Evolutionary conservation across 1,140 invertebrate species (phyloP), one percentile per base, ranked within the genome.

Genomic region (Eriosoma lanigerum): DNA sequence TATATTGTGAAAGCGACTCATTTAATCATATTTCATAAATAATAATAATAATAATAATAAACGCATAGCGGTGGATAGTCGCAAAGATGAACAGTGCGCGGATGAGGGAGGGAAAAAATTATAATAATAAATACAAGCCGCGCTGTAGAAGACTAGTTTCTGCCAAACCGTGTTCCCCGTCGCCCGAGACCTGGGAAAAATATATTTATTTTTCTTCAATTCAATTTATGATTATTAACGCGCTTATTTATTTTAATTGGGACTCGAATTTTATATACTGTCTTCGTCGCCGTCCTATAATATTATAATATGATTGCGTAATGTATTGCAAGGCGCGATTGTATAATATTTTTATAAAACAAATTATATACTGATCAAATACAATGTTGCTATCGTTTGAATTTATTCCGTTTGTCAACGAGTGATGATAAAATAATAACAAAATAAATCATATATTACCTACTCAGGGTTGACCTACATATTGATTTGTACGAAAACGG

Each of bases 1-100:
- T 73, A 73, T 52, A 73, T 73, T 58, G 72, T 75, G 72, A 58
- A 62, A 78, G 32, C 75, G 56, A 62, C 75, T 62, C 75, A 19
- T 78, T 78, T 78, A 62, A 78, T 62, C 56, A 48, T 60, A 78
- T 78, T 78, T 78, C 75, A 60, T 78, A 78, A 78, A 78, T 78
- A 60, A 62, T 66, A 78, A 62, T 60, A 58, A 60, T 76, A 52
- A 58, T 60, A 76, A 76, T 78, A 78, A 78, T 58, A 76, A 76
- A 19, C 24, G 8, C 66, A 60, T 15, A 56, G 50, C 26, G 48
- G 15, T 15, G 48, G 48, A 29, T 46, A 72, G 29, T 50, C 9
- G 6, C 10, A 17, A 70, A 6, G 26, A 54, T 9, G 19, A 29
- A 15, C 70, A 24, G 46, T 32, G 70, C 21, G n/a, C 44, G 66